phyloP scores from a whole-genome alignment of 2,113 vertebrate species.

The Anoura caudifer region DNA sequence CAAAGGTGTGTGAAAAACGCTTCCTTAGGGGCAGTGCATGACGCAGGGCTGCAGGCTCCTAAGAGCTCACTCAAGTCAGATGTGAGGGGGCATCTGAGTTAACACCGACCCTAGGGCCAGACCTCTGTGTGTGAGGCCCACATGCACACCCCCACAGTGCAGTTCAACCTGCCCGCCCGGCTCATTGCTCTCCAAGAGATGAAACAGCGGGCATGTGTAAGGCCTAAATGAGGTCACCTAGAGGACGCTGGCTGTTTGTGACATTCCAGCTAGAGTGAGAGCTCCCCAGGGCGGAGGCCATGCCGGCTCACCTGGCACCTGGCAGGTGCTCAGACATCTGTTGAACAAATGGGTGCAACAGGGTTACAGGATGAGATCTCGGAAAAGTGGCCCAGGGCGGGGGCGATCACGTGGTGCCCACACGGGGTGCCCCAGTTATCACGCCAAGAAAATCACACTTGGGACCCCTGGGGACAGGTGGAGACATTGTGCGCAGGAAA shows the following conservation, averaged over 20 bases:
- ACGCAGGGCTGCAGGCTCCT: neutral
- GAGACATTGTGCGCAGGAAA: no score
- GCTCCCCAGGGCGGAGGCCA: neutral
- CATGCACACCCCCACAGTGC: neutral
- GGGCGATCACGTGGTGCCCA: neutral
- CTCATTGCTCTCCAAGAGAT: neutral
- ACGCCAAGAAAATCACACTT: neutral
- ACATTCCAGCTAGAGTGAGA: neutral
- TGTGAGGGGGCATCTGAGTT: neutral
- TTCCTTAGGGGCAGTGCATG: no score
- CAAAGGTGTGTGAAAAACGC: accelerated
- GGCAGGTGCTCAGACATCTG: neutral
- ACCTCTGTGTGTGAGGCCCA: neutral
- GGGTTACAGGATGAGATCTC: neutral
- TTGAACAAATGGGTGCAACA: neutral
- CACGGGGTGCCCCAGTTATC: neutral
- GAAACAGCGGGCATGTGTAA: accelerated
- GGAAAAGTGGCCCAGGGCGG: neutral
- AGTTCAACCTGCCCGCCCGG: neutral
- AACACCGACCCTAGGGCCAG: neutral
- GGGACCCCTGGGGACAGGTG: neutral
- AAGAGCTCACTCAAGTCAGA: neutral
- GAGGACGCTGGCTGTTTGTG: neutral
- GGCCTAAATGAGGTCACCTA: neutral
- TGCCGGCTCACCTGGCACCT: neutral